Evolutionary conservation across 2,797 vertebrate species (phyloP), one percentile per base, ranked within the genome.

Genomic region (Sebastes cheni): DNA sequence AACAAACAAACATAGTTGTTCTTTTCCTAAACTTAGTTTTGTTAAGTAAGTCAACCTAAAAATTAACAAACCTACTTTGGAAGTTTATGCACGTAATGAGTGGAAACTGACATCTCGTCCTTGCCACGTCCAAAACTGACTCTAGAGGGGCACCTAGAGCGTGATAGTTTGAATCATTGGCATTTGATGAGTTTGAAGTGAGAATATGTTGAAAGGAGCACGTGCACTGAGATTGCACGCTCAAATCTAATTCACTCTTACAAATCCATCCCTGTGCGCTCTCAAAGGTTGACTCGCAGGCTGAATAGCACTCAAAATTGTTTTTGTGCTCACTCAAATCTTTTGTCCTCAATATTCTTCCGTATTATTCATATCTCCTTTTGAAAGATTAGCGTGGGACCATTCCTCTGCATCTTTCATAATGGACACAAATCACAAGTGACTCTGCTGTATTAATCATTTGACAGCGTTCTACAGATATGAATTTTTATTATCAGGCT

Each of bases 361-460:
- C 27, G 22, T 25, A 32, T 72, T 61, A 83, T 75, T 85, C 67
- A 70, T 66, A 32, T 65, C 27, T 69, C 22, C 42, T 73, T 79
- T 46, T 72, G 34, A 80, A 67, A 82, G 71, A 84, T 65, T 76
- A 79, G 72, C 18, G 3, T 29, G 32, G 34, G 27, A 12, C 46
- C 10, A 32, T 69, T 80, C 29, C 2, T 71, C 66, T 68, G 34
- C 69, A 54, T 74, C 72, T 75, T 46, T 73, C 29, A 77, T 50
- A 77, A 25, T 54, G 54, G 5, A n/a, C 54, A 72, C 67, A 76
- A 70, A 83, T 84, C 65, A 86, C 36, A 67, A 27, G 23, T 9
- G 18, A 50, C 42, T 65, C 29, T 34, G 75, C 52, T 60, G 34
- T 75, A 74, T 81, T 86, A 77, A 83, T 90, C 85, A 81, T 69